These are phyloP conservation scores for Paratrypauchen microcephalus DNA, from an alignment of 2,797 vertebrate species.

Conservation along the genomic window DNA sequence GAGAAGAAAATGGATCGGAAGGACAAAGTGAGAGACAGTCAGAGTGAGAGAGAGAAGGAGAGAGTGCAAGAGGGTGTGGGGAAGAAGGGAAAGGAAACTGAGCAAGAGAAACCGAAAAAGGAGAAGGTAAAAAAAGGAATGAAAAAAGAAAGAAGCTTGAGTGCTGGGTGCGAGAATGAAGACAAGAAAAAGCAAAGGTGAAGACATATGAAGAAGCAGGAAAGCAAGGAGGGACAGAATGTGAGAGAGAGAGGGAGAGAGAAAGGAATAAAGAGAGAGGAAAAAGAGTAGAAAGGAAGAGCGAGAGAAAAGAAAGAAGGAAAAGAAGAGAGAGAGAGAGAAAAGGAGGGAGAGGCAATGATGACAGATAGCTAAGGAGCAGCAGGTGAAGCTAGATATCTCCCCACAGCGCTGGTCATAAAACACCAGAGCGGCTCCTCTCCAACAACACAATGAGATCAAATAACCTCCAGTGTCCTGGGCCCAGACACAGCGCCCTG, in stretches of 20 bases:
- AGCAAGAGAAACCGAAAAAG: too few species aligned
- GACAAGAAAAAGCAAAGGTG: constrained; percentile 4
- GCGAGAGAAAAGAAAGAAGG: constrained; percentile 15
- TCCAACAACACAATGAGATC: constrained; percentile 69
- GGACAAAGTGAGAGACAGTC: constrained; percentile 2
- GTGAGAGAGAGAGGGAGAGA: constrained; percentile 23
- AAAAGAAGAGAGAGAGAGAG: constrained; percentile 12
- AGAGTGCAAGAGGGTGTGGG: not conserved
- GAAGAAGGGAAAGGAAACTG: constrained; percentile 15
- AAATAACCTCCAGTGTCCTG: constrained; percentile 64
- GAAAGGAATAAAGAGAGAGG: constrained; percentile 3
- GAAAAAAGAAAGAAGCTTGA: too few species aligned
- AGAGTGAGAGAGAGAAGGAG: constrained; percentile 20
- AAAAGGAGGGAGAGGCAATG: constrained; percentile 20
- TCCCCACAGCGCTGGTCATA: constrained; percentile 68
- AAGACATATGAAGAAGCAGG: constrained; percentile 11
- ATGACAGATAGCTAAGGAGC: constrained; percentile 68
- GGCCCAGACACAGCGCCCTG: constrained; percentile 20
- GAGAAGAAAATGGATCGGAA: not conserved
- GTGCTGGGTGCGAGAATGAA: too few species aligned
- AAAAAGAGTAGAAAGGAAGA: too few species aligned
- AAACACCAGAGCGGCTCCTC: constrained; percentile 60
- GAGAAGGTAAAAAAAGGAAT: too few species aligned
- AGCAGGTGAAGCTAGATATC: constrained; percentile 67
- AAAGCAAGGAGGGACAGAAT: not conserved